Evolutionary conservation across 1,140 invertebrate species (phyloP).

Genomic region (Calephelis nemesis): DNA sequence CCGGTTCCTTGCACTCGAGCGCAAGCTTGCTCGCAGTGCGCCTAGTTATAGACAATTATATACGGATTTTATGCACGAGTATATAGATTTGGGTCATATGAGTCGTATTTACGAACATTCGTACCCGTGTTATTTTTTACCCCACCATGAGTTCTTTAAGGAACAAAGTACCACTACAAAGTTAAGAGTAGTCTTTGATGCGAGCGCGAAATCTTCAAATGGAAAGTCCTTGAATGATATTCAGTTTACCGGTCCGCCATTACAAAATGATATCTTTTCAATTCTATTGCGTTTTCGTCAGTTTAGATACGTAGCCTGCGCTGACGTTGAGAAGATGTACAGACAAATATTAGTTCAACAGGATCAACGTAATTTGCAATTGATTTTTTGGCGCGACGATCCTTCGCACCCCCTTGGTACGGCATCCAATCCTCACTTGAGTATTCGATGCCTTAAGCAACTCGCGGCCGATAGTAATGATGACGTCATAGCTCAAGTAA

Average conservation of each 20-base stretch:
- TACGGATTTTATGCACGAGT: constrained; percentile 40
- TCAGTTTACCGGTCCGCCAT: constrained; percentile 15
- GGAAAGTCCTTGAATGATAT: constrained; percentile 32
- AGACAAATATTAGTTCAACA: constrained; percentile 43
- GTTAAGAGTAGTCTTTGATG: constrained; percentile 31
- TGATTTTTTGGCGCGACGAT: constrained; percentile 49
- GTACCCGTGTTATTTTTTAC: constrained; percentile 25
- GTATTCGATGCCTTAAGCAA: constrained; percentile 33
- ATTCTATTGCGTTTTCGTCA: constrained; percentile 11
- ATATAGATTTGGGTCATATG: constrained; percentile 42
- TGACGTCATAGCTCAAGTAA: background rate
- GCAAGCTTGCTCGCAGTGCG: constrained; percentile 33
- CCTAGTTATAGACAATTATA: constrained; percentile 35
- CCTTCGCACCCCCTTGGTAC: background rate
- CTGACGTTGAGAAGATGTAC: constrained; percentile 35
- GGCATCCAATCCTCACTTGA: too few species aligned
- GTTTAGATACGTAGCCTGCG: constrained; percentile 23
- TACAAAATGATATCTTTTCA: constrained; percentile 29
- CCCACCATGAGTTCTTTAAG: constrained; percentile 28
- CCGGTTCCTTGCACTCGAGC: constrained; percentile 38
- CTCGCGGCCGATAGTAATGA: constrained; percentile 26
- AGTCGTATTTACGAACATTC: constrained; percentile 14
- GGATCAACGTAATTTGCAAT: constrained; percentile 43
- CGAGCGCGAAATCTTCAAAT: constrained; percentile 18
- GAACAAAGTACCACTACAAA: constrained; percentile 29